These are phyloP conservation scores for Kradibia gibbosae DNA, from an alignment of 1,140 invertebrate species.

Conservation along the genomic window DNA sequence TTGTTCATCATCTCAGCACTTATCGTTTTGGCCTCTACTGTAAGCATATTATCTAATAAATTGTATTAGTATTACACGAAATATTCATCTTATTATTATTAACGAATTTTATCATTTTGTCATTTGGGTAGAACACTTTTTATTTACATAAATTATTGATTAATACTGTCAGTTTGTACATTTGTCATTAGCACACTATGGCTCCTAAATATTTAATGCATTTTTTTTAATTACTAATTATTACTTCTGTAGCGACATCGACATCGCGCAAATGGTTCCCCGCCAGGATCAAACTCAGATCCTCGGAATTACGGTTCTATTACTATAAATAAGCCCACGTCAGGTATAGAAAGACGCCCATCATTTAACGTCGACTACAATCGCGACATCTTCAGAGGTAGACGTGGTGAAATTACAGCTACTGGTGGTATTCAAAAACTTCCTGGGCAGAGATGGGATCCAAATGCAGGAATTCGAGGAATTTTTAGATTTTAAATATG, in stretches of 20 bases:
- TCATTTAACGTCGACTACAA: not conserved
- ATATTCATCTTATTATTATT: no score
- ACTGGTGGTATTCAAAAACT: slow-evolving; percentile 54
- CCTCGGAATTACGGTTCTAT: slow-evolving; percentile 2
- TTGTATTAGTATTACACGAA: no score
- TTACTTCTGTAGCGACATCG: no score
- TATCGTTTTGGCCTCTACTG: slow-evolving; percentile 1
- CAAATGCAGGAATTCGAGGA: slow-evolving; percentile 55
- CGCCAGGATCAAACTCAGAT: no score
- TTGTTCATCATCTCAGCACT: not conserved
- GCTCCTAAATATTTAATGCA: no score
- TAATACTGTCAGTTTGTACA: no score
- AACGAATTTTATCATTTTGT: no score
- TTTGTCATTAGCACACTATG: no score
- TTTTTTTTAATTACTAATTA: no score
- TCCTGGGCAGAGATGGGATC: slow-evolving; percentile 55
- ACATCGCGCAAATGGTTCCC: no score
- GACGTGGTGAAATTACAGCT: slow-evolving; percentile 56
- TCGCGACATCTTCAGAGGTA: slow-evolving; percentile 45
- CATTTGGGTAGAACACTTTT: no score
- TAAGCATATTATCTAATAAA: slow-evolving; percentile 10
- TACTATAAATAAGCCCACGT: not conserved
- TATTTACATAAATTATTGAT: no score
- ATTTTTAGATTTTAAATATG: slow-evolving; percentile 51
- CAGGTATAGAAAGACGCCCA: slow-evolving; percentile 23